A percentile compares a stretch with the other conserved stretches of the same genome.
phyloP scores from a whole-genome alignment of 2,113 vertebrate species.

The Trachemys scripta region DNA sequence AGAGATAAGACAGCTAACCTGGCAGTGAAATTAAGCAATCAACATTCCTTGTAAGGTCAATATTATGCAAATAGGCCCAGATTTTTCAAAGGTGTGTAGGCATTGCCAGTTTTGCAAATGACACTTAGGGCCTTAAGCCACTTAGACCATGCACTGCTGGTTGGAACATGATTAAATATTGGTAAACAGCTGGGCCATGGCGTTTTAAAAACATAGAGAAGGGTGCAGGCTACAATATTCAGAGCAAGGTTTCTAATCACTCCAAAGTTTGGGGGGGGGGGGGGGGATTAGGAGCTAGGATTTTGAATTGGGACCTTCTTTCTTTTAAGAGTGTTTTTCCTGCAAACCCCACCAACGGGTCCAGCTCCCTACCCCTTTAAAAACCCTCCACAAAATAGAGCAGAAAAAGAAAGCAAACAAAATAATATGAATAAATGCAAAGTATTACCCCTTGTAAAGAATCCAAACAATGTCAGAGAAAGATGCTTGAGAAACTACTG shows the following conservation, averaged over 20 bases:
- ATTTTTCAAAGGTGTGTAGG: not conserved
- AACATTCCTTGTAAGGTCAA: not conserved
- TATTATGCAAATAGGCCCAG: not conserved
- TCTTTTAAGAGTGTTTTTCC: fast-evolving
- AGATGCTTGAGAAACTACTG: fast-evolving
- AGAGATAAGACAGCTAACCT: not conserved
- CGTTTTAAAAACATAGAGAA: not conserved
- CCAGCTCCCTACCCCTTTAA: not conserved
- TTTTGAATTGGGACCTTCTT: not conserved
- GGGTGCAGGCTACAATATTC: not conserved
- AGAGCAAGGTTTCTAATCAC: not conserved
- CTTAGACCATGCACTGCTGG: not conserved
- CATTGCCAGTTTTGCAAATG: not conserved
- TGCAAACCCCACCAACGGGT: not conserved
- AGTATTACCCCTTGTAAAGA: fast-evolving
- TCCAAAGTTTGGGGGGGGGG: not conserved
- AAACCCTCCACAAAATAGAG: not conserved
- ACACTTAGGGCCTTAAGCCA: not conserved
- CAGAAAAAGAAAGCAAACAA: not conserved
- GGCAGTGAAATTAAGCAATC: not conserved
- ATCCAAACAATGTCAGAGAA: not conserved
- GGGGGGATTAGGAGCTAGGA: not conserved
- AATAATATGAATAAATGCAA: not conserved
- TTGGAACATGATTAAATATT: not conserved
- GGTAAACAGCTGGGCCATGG: not conserved